phyloP scores from a whole-genome alignment of 2,113 vertebrate genomes.

The Genyomyrus donnyi region DNA sequence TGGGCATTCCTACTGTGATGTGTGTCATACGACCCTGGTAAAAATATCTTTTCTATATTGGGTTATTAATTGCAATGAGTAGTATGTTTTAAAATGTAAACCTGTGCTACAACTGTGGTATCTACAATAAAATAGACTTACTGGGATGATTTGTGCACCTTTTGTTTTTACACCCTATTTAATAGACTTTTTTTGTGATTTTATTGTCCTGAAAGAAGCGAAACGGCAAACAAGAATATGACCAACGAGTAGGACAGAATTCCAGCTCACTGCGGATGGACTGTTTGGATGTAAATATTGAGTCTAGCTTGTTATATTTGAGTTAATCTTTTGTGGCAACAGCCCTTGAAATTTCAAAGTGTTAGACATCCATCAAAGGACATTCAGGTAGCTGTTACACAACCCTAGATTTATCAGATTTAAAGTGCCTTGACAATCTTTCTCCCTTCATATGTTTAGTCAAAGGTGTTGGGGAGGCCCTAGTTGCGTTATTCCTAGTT shows the following conservation, averaged over 20 bases:
- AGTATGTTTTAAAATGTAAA: background rate
- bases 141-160: background rate
- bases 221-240: background rate
- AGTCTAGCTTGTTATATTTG: conserved; percentile 4
- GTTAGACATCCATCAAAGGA: background rate
- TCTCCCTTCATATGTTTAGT: background rate
- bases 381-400: background rate
- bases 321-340: background rate
- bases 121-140: background rate
- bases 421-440: background rate
- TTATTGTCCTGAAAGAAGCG: background rate
- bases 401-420: background rate
- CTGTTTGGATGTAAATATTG: background rate
- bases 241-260: background rate
- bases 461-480: background rate
- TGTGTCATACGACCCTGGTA: background rate
- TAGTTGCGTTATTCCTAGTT: background rate
- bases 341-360: conserved; percentile 1
- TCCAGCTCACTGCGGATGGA: background rate
- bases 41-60: background rate
- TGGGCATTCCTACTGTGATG: background rate
- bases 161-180: background rate
- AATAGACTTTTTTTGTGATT: background rate
- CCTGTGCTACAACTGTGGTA: background rate
- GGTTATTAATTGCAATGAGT: background rate